Evolutionary conservation across 2,797 vertebrate species (phyloP).

Genomic region (Denticeps clupeoides): DNA sequence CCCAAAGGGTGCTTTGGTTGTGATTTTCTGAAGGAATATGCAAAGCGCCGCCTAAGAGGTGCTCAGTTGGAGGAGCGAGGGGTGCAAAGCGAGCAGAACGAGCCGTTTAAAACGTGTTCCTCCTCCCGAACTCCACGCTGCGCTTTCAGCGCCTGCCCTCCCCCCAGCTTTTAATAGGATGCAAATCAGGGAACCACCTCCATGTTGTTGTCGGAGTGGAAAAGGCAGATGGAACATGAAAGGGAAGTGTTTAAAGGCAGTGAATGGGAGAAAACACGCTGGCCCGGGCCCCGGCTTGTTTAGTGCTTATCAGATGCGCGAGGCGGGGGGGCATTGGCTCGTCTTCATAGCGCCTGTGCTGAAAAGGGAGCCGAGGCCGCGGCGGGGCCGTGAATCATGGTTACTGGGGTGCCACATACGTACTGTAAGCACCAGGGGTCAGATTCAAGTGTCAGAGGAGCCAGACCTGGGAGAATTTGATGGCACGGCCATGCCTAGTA

Average conservation of each 20-base stretch:
- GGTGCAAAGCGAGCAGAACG: conserved; percentile 26
- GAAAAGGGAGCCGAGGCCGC: conserved; percentile 9
- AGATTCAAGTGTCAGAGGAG: no score
- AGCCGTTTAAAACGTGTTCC: conserved; percentile 29
- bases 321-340: conserved; percentile 18
- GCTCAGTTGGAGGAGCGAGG: conserved; percentile 23
- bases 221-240: conserved; percentile 35
- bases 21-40: conserved; percentile 54
- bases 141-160: conserved; percentile 45
- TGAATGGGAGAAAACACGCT: conserved; percentile 26
- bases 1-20: conserved; percentile 32
- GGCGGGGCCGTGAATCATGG: conserved; percentile 13
- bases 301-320: conserved; percentile 29
- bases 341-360: conserved; percentile 19
- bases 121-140: conserved; percentile 42
- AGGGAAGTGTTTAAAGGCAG: conserved; percentile 30
- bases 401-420: conserved; percentile 7
- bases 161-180: conserved; percentile 40
- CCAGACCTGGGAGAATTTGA: no score
- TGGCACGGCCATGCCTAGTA: no score
- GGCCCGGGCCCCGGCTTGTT: conserved; percentile 22
- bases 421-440: conserved; percentile 4
- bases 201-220: conserved; percentile 25
- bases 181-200: conserved; percentile 36
- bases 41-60: conserved; percentile 51